Percentiles rank a stretch among this genome's conserved stretches.
Evolutionary conservation across 2,113 vertebrate genomes (phyloP).

Genomic region (Glaucomys volans): DNA sequence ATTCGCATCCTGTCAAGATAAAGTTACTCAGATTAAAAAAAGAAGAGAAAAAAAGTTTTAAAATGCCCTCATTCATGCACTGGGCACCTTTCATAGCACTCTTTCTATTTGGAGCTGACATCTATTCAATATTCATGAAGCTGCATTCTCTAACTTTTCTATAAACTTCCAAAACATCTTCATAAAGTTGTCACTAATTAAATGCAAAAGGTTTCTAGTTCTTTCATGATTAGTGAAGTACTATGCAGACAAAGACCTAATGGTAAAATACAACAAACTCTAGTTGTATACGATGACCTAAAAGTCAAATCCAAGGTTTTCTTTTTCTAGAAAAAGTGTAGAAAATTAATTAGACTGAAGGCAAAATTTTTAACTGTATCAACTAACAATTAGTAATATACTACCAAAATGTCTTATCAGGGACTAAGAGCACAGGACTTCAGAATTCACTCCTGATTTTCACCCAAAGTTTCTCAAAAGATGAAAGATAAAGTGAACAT

Average conservation of each 20-base stretch:
- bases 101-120: neutral
- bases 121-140: neutral
- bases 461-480: conserved; percentile 4
- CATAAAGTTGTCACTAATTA: neutral
- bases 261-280: conserved; percentile 22
- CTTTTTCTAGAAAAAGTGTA: neutral
- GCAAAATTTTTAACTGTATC: conserved; percentile 43
- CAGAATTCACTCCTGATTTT: conserved; percentile 10
- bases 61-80: neutral
- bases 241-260: conserved; percentile 21
- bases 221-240: conserved; percentile 46
- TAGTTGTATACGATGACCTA: conserved; percentile 20
- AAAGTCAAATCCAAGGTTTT: conserved; percentile 56
- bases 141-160: conserved; percentile 7
- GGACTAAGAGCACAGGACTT: conserved; percentile 32
- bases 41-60: neutral
- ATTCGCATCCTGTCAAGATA: conserved; percentile 95
- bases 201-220: neutral
- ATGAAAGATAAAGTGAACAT: conserved; percentile 7
- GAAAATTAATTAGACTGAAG: neutral
- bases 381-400: neutral
- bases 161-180: conserved; percentile 33
- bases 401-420: conserved; percentile 36
- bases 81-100: neutral
- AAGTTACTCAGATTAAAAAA: conserved; percentile 75